These are phyloP conservation scores for Drosophila putrida DNA, from an alignment of 2,888 invertebrate species.

Conservation along the genomic window DNA sequence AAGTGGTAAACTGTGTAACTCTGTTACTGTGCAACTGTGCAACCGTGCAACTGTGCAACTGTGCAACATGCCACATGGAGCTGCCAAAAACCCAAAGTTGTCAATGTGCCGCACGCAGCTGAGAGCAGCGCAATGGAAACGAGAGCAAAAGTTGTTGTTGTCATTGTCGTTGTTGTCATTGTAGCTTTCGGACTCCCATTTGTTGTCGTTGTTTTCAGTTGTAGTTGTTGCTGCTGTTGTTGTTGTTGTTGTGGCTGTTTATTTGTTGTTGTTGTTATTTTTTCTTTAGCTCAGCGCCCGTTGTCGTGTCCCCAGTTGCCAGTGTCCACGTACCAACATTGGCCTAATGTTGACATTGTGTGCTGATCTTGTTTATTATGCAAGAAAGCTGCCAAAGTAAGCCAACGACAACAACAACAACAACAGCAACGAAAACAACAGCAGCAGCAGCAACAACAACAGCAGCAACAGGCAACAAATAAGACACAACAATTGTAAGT, in stretches of 20 bases:
- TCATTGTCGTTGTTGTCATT: conserved; percentile 35
- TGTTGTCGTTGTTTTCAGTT: conserved; percentile 15
- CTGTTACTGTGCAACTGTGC: conserved; percentile 13
- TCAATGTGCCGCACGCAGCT: conserved; percentile 71
- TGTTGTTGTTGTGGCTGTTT: conserved; percentile 35
- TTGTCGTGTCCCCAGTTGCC: conserved; percentile 65
- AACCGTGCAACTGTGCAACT: conserved; percentile 23
- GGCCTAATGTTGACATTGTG: conserved; percentile 81
- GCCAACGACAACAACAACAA: conserved; percentile 50
- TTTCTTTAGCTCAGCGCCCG: conserved; percentile 73
- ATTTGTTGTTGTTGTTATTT: conserved; percentile 44
- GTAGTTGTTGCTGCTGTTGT: conserved; percentile 32
- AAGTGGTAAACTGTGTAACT: not conserved
- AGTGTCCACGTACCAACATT: conserved; percentile 79
- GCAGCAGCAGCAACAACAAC: not conserved
- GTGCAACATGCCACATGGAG: conserved; percentile 40
- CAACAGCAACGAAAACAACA: conserved; percentile 27
- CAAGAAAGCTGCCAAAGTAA: conserved; percentile 79
- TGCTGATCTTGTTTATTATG: conserved; percentile 82
- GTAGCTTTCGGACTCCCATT: conserved; percentile 19
- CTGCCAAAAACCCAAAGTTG: conserved; percentile 48
- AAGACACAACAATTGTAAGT: conserved; percentile 20
- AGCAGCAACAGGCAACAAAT: conserved; percentile 7
- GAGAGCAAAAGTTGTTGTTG: conserved; percentile 70
- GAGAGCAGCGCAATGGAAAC: conserved; percentile 55